Base-by-base conservation (phyloP, 2,888 invertebrate species). In the Drosophila paramelanica region DNA sequence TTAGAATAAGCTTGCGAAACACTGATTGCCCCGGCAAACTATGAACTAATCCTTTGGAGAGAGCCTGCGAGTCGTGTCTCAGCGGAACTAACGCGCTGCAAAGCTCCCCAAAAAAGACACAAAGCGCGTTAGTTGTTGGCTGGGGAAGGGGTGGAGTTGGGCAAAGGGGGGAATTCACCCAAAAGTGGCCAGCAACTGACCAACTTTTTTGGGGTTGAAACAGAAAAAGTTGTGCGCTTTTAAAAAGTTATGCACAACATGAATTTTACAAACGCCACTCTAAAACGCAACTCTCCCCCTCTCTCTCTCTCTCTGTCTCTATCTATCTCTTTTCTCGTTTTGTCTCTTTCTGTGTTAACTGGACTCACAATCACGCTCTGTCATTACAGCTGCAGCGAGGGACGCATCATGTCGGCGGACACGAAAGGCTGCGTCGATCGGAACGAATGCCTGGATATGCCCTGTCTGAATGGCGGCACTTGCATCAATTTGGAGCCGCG, bases 341-440 rank as follows among this genome's bases (percentile, higher is more conserved):
- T 23, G 14, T 31, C 17, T 10, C 14, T 45, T 5, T 5, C 5
- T 23, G 7, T 23, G 23, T 23, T 14, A 25, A 39, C 14, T 17
- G 33, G n/a, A 14, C 36, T 46, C 1, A 25, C 0, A 14, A 3
- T 66, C 23, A 43, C 33, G 6, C 8, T 50, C 27, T 43, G 33
- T 46, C 50, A 14, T 65, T 60, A 31, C 74, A 98, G 98, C 93
- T 98, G 98, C 94, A 97, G 97, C 90, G 97, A 97, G 93, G 98
- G 98, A 92, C 96, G 96, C 93, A 95, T 97, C 91, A 96, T 97
- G 93, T 96, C 98, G 62, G 95, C 96, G 79, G 98, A 98, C 93
- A 95, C 95, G 89, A 97, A 98, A 93, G 97, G 97, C 92, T 98
- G 98, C 93, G 96, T 96, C 93, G 98, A 98, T 94, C 97, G 97